Base-by-base conservation (phyloP, 2,888 invertebrate genomes). In the Protodeltote pygarga region DNA sequence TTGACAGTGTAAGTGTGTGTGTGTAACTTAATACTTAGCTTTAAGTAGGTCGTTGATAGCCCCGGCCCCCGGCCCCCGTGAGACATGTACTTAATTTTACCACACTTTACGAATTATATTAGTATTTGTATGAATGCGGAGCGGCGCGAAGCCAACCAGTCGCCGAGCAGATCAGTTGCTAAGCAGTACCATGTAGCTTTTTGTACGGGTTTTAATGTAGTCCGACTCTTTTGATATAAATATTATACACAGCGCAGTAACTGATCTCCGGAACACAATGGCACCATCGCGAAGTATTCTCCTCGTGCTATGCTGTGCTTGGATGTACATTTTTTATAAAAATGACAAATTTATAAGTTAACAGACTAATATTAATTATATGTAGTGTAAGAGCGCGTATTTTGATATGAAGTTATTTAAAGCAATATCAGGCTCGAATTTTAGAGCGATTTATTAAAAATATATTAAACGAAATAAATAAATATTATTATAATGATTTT, bases 311-410 rank as follows among this genome's bases (percentile, higher is more conserved):
- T 21, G n/a, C n/a, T n/a, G n/a, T n/a, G n/a, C n/a, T n/a, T n/a
- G 23, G 19, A 29, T 59, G 59, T 59, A 67, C 49, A 52, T 62
- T 62, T 61, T 67, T 59, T 60, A 65, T 66, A 63, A 65, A 63
- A 58, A 64, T 69, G 51, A 61, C 63, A 63, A 64, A 58, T 70
- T 62, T 68, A 61, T 59, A 62, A 55, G 55, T 63, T 59, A 57
- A 64, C 58, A 46, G 49, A 58, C 55, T 50, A 46, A 48, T 41
- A 32, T n/a, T 58, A 58, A 44, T 40, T 50, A 55, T 68, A 54
- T 57, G 19, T 67, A 52, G 34, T 29, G 15, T 50, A 57, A 54
- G 58, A 33, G 32, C 40, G 51, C 49, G 54, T 65, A 67, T 71
- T 71, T 71, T 70, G 61, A 65, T 71, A 71, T 64, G 38, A 58